Base-by-base conservation (phyloP, 2,113 vertebrate species). In the Oceanites oceanicus region DNA sequence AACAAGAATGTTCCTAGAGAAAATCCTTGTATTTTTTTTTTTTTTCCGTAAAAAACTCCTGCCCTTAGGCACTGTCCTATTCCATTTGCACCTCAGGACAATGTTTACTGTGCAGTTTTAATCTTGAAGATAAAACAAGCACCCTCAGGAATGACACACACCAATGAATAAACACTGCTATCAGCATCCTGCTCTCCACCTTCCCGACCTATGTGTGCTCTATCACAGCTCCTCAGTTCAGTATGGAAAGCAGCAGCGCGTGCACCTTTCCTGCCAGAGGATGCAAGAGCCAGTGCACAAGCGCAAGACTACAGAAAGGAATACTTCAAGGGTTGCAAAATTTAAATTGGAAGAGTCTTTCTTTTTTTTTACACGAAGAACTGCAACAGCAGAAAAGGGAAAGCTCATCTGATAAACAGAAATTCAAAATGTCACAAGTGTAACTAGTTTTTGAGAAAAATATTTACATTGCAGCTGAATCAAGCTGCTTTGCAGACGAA, bases 381-480 rank as follows among this genome's bases (percentile, higher is more conserved):
- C 29, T 74, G 58, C 21, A 79, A 42, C 32, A 80, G 26, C 34
- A 83, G 81, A 76, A 77, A 94, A 92, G 50, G n/a, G 58, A 91
- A 95, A 92, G 66, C 59, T 79, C 47, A 40, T 50, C 38, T 34
- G 53, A 92, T 55, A 91, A 95, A 92, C 42, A 92, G 52, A 80
- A 92, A 92, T 81, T 53, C 68, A 49, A 84, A 91, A 71, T 36
- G 71, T 62, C 88, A 94, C 53, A 29, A 65, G 11, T 7, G 38
- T 50, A 91, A 89, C 53, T 86, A 65, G 61, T 25, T 95, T 82
- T 66, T 72, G 45, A 91, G 88, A 55, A 87, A 94, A 97, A 95
- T 73, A 94, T 92, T 97, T 96, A 94, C 52, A 49, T 58, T 61
- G 52, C 42, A 83, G 85, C 25, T 83, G 78, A 96, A 96, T 65